Percentiles rank a stretch among this genome's conserved stretches.
phyloP scores from a whole-genome alignment of 2,888 invertebrate genomes.

The Acheta domesticus region DNA sequence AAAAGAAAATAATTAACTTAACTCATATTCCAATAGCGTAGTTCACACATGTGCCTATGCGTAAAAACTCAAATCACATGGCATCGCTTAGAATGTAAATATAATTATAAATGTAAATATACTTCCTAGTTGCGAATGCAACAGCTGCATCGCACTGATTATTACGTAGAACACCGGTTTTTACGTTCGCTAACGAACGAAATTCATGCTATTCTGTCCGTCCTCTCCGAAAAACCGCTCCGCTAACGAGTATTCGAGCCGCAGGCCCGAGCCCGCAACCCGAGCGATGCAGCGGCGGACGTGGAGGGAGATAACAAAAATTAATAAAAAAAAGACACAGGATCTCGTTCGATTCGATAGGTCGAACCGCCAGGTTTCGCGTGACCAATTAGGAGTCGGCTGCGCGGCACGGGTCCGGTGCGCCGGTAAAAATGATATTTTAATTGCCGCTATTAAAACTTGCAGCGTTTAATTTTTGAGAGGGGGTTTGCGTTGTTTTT shows the following conservation, averaged over 20 bases:
- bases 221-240: background rate
- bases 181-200: too few species aligned
- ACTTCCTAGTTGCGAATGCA: too few species aligned
- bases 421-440: conserved; percentile 18
- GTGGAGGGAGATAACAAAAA: background rate
- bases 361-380: conserved; percentile 10
- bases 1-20: too few species aligned
- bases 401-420: conserved; percentile 18
- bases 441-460: conserved; percentile 18
- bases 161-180: too few species aligned
- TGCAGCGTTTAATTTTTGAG: conserved; percentile 18
- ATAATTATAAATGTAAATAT: too few species aligned
- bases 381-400: background rate
- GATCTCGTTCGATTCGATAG: conserved; percentile 10
- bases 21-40: too few species aligned
- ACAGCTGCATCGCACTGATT: too few species aligned
- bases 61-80: too few species aligned
- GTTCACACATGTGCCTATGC: too few species aligned
- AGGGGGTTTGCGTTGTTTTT: conserved; percentile 18
- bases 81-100: too few species aligned
- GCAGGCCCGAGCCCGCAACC: background rate
- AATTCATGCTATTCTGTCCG: too few species aligned
- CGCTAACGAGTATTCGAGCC: conserved; percentile 18
- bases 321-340: conserved; percentile 2
- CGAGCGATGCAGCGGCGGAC: background rate